Evolutionary conservation across 53 echinoderm and acorn worm genomes (phyloP), one percentile per base, ranked within the genome.

Genomic region (Paelopatides confundens): DNA sequence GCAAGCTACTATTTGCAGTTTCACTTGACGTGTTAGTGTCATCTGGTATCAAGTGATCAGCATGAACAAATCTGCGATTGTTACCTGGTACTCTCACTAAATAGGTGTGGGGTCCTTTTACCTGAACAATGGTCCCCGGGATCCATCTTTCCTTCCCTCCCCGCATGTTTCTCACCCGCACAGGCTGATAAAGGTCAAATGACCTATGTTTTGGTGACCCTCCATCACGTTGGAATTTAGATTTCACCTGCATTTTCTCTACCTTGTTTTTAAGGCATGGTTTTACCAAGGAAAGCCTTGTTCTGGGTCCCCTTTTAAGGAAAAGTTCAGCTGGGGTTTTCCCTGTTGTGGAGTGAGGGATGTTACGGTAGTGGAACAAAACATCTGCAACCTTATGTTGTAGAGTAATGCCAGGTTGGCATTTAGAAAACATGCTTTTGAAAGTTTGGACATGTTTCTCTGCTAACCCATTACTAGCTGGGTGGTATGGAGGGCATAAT

Each of bases 251-350:
- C 33, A 37, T 31, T 2, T 36, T 76, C 43, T 89, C 85, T 38
- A 92, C 85, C 46, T 46, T 85, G 3, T 77, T 53, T 63, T 69
- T 54, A 30, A 85, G 67, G 46, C 46, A 71, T 43, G 85, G 88
- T 35, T 92, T 88, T n/a, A 92, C 71, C 3, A 88, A 52, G 27
- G 88, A 84, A 68, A 92, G 81, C n/a, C 62, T 31, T 12, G 89
- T 92, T 89, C 89, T 62, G 5, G 92, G 89, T 30, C 76, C 78
- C 29, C 92, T 31, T 81, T 87, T 85, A 34, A 89, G 78, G 46
- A 92, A 92, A 11, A 88, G 63, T 78, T 92, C 88, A 23, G 92
- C 88, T 23, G 92, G 92, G 74, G 92, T 89, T 89, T 78, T 91
- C n/a, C 92, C 89, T 30, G 92, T 89, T 29, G 89, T 92, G 11